These are phyloP conservation scores for Archips xylosteana DNA, from an alignment of 2,888 invertebrate genomes.

Conservation along the genomic window DNA sequence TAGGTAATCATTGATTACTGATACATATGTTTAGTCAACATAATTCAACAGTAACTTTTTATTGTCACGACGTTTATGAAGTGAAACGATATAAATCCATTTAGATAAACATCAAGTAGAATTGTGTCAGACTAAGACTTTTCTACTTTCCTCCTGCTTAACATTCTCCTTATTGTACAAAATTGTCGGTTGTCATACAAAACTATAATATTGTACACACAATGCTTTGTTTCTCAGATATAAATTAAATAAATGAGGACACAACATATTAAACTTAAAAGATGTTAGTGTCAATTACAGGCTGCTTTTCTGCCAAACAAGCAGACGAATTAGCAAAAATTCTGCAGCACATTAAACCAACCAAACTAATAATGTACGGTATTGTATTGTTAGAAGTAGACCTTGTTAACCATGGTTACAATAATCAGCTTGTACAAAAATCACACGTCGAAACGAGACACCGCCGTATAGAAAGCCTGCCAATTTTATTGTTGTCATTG, in stretches of 20 bases:
- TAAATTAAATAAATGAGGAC: slow-evolving; percentile 19
- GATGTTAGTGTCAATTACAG: slow-evolving; percentile 6
- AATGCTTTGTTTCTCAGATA: slow-evolving; percentile 12
- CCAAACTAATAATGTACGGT: slow-evolving; percentile 25
- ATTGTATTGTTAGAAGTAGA: slow-evolving; percentile 20
- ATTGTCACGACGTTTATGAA: slow-evolving; percentile 59
- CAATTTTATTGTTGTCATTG: background rate
- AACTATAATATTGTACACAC: slow-evolving; percentile 13
- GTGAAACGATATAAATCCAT: background rate
- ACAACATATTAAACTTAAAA: slow-evolving; percentile 12
- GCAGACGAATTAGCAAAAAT: slow-evolving; percentile 1
- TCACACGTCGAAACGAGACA: slow-evolving; percentile 1
- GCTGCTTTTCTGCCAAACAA: slow-evolving; percentile 1
- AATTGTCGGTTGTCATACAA: slow-evolving; percentile 13
- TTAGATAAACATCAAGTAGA: slow-evolving; percentile 14
- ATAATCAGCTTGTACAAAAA: slow-evolving; percentile 1
- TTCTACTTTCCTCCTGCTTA: background rate
- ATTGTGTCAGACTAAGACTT: slow-evolving; percentile 11
- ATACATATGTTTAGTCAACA: too few relatives aligned
- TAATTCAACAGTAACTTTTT: slow-evolving; percentile 43
- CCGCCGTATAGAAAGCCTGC: slow-evolving; percentile 2
- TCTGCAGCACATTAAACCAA: slow-evolving; percentile 11
- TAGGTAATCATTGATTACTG: too few relatives aligned
- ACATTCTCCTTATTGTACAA: slow-evolving; percentile 1
- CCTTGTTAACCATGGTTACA: slow-evolving; percentile 19